phyloP scores from a whole-genome alignment of 2,113 vertebrate genomes.

The Mesoclemmys tuberculata region DNA sequence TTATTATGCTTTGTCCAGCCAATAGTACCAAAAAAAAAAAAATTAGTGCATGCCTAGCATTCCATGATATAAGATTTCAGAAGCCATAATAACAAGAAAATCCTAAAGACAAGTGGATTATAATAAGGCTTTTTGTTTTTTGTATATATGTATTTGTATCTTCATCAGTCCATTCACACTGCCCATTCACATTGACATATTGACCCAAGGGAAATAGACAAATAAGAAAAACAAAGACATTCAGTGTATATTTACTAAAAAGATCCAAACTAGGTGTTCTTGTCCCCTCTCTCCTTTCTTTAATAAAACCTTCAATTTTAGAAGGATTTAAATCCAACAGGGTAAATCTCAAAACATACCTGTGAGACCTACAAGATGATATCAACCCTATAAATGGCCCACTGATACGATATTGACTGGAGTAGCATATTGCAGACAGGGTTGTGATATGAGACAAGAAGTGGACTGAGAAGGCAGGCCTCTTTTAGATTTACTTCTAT shows the following conservation, averaged over 20 bases:
- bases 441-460: neutral
- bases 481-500: conserved; percentile 46
- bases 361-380: neutral
- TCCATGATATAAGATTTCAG: neutral
- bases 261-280: neutral
- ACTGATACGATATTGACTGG: neutral
- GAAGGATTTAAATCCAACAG: neutral
- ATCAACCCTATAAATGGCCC: neutral
- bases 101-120: neutral
- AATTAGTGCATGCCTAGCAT: neutral
- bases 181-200: neutral
- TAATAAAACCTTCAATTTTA: neutral
- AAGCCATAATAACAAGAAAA: neutral
- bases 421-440: neutral
- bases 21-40: rapidly evolving
- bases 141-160: neutral
- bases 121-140: rapidly evolving
- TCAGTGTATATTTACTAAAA: neutral
- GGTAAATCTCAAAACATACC: neutral
- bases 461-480: neutral
- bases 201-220: neutral
- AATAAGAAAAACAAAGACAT: neutral
- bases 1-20: neutral
- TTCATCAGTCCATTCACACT: neutral
- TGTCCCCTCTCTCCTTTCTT: neutral